Base-by-base conservation (phyloP, 1,140 invertebrate genomes). In the Panagrolaimus sp. region DNA sequence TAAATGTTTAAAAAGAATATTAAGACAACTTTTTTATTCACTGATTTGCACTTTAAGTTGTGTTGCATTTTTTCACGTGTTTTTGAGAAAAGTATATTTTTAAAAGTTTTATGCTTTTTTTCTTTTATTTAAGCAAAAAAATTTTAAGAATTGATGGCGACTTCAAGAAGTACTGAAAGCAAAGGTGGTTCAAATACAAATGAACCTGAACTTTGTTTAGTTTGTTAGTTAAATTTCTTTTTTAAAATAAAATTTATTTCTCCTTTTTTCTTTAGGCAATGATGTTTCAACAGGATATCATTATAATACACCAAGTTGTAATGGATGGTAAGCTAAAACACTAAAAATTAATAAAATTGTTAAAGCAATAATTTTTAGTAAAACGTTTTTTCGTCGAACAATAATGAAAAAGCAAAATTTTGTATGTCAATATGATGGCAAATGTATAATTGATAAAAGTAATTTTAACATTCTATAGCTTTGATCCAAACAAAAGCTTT, bases 391-490 rank as follows among this genome's bases (percentile, higher is more conserved):
- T 63, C 78, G 78, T 1, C 27, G 78, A 68, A 80, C 78, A 13
- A 76, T 80, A 42, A 80, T 80, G 80, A 80, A 80, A 63, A 77
- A 80, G n/a, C 78, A 80, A 57, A 74, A 62, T 9, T 80, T 80
- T 68, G 44, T 25, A 13, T 80, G 78, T 53, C 78, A 80, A 62
- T 80, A 71, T 63, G 78, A 74, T 44, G 70, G 71, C 14, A 78
- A 78, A 23, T 82, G 79, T 66, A 57, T 80, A 1, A 77, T 81
- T n/a, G 72, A 79, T 57, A 78, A 78, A 66, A 76, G 74, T 73
- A 27, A 72, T 25, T 5, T n/a, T n/a, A n/a, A n/a, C 1, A 14
- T 47, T 2, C 8, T 16, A 9, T 69, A 8, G 2, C 23, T 7
- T 45, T 13, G 66, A 46, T 20, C 9, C 7, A n/a, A 38, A n/a